phyloP scores from a whole-genome alignment of 2,113 vertebrate genomes.

The Nymphicus hollandicus region DNA sequence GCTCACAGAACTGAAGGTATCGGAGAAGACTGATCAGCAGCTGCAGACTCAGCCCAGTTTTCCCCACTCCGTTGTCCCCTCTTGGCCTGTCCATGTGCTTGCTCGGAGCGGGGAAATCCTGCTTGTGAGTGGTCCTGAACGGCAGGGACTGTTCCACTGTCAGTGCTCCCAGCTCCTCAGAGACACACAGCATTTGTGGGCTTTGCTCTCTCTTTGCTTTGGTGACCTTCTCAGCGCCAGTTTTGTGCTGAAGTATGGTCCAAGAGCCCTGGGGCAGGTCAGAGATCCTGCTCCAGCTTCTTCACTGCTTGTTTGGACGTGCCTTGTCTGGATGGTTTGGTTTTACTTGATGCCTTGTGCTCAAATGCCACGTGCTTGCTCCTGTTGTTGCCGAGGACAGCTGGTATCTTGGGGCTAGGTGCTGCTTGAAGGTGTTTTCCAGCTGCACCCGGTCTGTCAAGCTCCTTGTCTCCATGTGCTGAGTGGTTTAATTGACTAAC shows the following conservation, averaged over 20 bases:
- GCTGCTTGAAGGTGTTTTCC: conserved; percentile 39
- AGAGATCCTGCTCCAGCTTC: background rate
- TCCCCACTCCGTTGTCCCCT: background rate
- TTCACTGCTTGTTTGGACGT: background rate
- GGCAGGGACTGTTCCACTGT: background rate
- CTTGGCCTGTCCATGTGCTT: background rate
- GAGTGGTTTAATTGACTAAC: conserved; percentile 49
- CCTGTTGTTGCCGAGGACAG: background rate
- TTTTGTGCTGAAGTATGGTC: background rate
- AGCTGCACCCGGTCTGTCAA: background rate
- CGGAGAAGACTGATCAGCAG: conserved; percentile 38
- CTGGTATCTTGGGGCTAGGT: background rate
- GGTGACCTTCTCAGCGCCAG: background rate
- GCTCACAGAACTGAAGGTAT: background rate
- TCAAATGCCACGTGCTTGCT: conserved; percentile 44
- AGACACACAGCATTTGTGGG: background rate
- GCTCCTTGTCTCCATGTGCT: conserved; percentile 10
- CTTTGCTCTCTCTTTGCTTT: conserved; percentile 45
- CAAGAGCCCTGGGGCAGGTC: background rate
- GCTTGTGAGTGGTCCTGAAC: background rate
- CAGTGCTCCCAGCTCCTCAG: background rate
- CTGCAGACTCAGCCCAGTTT: conserved; percentile 5
- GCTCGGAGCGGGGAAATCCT: background rate
- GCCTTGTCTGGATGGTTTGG: background rate
- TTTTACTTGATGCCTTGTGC: conserved; percentile 23